phyloP scores from a whole-genome alignment of 2,888 invertebrate species.

The Lutraria lutraria region DNA sequence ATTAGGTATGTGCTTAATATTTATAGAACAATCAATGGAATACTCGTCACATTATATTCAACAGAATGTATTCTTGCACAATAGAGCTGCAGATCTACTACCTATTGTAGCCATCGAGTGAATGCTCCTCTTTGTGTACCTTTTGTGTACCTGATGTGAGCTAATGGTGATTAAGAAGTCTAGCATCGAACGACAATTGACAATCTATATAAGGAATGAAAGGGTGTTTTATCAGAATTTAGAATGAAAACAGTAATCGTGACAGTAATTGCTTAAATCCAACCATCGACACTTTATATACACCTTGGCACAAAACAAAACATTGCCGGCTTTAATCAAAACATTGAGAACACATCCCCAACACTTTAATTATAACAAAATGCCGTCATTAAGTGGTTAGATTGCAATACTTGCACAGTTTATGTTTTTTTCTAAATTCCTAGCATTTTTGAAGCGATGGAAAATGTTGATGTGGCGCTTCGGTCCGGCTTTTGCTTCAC shows the following conservation, averaged over 20 bases:
- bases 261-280: neutral
- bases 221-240: neutral
- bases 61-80: neutral
- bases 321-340: neutral
- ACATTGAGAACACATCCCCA: neutral
- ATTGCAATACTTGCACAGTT: neutral
- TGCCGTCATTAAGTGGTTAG: neutral
- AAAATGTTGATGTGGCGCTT: neutral
- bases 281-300: neutral
- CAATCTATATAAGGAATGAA: neutral
- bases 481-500: no score
- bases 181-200: neutral
- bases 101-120: neutral
- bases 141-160: neutral
- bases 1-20: conserved; percentile 48
- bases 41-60: neutral
- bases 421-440: neutral
- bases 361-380: neutral
- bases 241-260: neutral
- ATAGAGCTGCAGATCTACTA: neutral
- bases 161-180: neutral
- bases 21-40: conserved; percentile 6
- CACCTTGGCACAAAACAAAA: neutral
- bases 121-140: neutral
- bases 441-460: neutral